Evolutionary conservation across 2,888 invertebrate species (phyloP), one percentile per base, ranked within the genome.

Genomic region (Drosophila basisetae): DNA sequence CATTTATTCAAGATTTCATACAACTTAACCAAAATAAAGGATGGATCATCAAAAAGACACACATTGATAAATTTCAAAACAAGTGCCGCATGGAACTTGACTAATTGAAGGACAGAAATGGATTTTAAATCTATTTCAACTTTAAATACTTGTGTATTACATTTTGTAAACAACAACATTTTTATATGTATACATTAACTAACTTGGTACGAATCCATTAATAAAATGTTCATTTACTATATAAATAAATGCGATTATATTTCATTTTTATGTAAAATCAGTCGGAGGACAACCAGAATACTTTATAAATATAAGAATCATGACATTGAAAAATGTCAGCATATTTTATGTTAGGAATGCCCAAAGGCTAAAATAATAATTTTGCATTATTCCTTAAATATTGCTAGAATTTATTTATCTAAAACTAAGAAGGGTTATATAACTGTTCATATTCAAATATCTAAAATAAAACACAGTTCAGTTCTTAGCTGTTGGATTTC

Each of bases 1-100:
- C 47, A 22, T 22, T 61, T 18, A 50, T 77, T 11, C 77, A 73
- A 58, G 71, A 71, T 11, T 62, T 71, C 11, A 25, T 71, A 4
- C 4, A 47, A 1, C 62, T 62, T 6, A 11, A 58, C 30, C 1
- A 9, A 10, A 71, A 71, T 39, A 58, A 58, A 11, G 62, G 37
- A 2, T 64, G 16, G 10, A n/a, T 0, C 7, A 47, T 68, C 9
- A 4, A 2, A 0, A 1, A 1, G 0, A 0, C 2, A 6, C 18
- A 22, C 1, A 0, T 0, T 35, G 1, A 4, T 0, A 10, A 1
- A 25, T 47, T 58, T 54, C 31, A 28, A 53, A 1, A 9, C 0
- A 16, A 18, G 9, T 71, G 53, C 47, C 7, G 2, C 16, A 6
- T 1, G 13, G 28, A 25, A 39, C 10, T 50, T 22, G 1, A 0